A percentile compares a stretch with the other conserved stretches of the same genome.
phyloP scores from a whole-genome alignment of 1,140 invertebrate species.

The Pogonus chalceus region DNA sequence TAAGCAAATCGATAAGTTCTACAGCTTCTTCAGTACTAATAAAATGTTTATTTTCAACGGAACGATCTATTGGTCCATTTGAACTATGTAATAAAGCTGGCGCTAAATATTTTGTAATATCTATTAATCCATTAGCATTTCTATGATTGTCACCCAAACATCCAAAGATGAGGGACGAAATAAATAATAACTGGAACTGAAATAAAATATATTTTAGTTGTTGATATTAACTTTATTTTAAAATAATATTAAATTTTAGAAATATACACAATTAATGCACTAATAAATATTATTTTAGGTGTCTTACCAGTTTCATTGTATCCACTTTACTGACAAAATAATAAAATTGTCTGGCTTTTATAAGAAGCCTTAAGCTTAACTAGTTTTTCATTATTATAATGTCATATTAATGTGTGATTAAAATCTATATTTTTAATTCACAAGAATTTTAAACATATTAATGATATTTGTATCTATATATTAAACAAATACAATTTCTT shows the following conservation, averaged over 20 bases:
- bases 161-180: too few species aligned
- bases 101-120: not conserved
- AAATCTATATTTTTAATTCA: not conserved
- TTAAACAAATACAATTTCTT: not conserved
- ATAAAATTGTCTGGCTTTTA: not conserved
- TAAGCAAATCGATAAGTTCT: too few species aligned
- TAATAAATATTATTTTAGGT: too few species aligned
- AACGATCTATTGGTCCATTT: not conserved
- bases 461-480: not conserved
- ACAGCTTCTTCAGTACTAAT: too few species aligned
- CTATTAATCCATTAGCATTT: too few species aligned
- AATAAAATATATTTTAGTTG: not conserved
- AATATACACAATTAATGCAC: not conserved
- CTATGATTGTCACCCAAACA: too few species aligned
- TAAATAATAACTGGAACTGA: too few species aligned
- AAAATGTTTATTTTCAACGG: too few species aligned
- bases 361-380: not conserved
- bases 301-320: not conserved
- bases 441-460: not conserved
- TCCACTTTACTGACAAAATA: not conserved
- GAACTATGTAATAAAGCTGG: not conserved
- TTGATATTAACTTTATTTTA: not conserved
- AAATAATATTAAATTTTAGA: not conserved
- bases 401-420: not conserved
- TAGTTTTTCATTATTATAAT: not conserved